Evolutionary conservation across 2,888 invertebrate genomes (phyloP), one percentile per base, ranked within the genome.

Genomic region (Spilarctia lutea): DNA sequence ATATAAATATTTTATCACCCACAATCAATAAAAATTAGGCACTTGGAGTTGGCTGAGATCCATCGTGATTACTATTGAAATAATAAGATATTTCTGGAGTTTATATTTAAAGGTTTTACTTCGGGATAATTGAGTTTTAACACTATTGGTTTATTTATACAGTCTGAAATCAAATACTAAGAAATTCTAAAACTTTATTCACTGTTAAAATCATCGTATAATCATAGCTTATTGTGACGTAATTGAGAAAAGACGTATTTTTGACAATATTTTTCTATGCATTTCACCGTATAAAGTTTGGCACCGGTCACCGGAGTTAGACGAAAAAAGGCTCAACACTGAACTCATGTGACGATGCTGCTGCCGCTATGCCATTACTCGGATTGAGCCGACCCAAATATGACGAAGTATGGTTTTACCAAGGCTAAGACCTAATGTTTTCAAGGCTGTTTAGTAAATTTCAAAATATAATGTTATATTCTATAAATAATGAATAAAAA

Each of bases 1-100:
- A 76, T 81, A 86, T 85, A 85, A 85, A 85, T 82, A 71, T 86
- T 81, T 85, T 86, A 86, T 78, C 85, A 73, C 86, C 6, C 71
- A 69, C 78, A 77, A 85, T 84, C 85, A 77, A 84, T 85, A 84
- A 85, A 83, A 84, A 81, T 73, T 75, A 76, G 73, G 72, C 76
- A 83, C 76, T 82, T n/a, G 66, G 24, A 79, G 65, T 85, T 85
- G 84, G 84, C 84, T 66, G 6, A 18, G 75, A 84, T 85, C 85
- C 85, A 85, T 82, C 77, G 73, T 73, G 69, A 73, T 70, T 67
- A 67, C 60, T 70, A 67, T 73, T 71, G 68, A 67, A 66, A 73
- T 45, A 74, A 73, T 66, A 13, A 24, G 27, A 71, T 69, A 74
- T 72, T 76, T 76, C 63, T 72, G 63, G 65, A 74, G 60, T 30